Base-by-base conservation (phyloP, 2,888 invertebrate species). In the Macrophya annulata region DNA sequence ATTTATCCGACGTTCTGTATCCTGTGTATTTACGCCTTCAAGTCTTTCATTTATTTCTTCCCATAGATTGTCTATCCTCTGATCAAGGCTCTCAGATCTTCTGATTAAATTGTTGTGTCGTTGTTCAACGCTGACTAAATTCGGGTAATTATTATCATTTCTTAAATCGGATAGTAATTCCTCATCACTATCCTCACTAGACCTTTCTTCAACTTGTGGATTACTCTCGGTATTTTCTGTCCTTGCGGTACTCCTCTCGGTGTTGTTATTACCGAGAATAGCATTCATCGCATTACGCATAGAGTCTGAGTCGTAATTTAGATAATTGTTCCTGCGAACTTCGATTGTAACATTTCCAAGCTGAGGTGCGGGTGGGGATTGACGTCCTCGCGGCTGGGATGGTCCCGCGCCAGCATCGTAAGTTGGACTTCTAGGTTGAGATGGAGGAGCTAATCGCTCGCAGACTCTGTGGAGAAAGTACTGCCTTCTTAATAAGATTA, bases 1-100 rank as follows among this genome's bases (percentile, higher is more conserved):
- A 15, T 94, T 94, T 76, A 94, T 94, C n/a, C 94, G 90, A 59
- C 94, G 90, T 90, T 94, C 94, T 72, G 84, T 85, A 84, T 87
- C 87, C 45, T 86, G 86, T 12, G 86, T 85, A 12, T 71, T 86
- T 12, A 51, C 85, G 15, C 85, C 82, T 25, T 85, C 87, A 9
- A 86, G 62, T 51, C 87, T 85, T 43, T 86, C 86, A 10, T 85
- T 79, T 55, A 86, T 84, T 17, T 85, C 86, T 9, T 68, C 68
- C 85, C 84, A 86, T 5, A 85, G 74, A 51, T 85, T 87, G 37
- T 87, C 85, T 48, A 87, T 72, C 48, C 55, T 86, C 25, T 86
- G 85, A 37, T 87, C 85, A 15, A 85, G 71, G n/a, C 48, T 68
- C 21, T 86, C 84, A 3, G 85, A 68, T 21, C 86, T 85, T 43